A percentile compares a stretch with the other conserved stretches of the same genome.
phyloP scores from a whole-genome alignment of 1,140 invertebrate genomes.

The Argopecten irradians region DNA sequence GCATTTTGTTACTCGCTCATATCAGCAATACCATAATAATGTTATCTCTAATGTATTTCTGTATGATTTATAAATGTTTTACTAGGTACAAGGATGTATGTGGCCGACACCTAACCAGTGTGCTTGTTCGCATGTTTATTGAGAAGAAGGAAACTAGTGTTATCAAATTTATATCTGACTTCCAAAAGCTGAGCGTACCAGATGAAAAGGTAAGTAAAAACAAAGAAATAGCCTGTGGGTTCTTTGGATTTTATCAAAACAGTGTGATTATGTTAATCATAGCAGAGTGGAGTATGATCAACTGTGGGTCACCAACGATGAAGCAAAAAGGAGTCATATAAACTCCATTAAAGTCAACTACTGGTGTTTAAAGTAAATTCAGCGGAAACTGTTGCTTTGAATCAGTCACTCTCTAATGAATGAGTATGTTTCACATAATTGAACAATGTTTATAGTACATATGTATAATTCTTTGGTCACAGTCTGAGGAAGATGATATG shows the following conservation, averaged over 20 bases:
- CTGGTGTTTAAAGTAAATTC: too few species aligned
- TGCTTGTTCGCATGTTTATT: constrained; percentile 88
- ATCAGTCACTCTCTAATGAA: too few species aligned
- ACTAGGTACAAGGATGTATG: constrained; percentile 86
- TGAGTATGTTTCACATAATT: neutral
- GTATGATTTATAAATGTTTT: constrained; percentile 71
- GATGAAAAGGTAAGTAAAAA: constrained; percentile 85
- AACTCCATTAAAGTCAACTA: too few species aligned
- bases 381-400: too few species aligned
- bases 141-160: constrained; percentile 83
- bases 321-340: too few species aligned
- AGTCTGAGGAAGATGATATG: neutral
- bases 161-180: constrained; percentile 85
- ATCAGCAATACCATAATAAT: too few species aligned
- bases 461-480: neutral
- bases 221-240: neutral
- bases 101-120: constrained; percentile 86
- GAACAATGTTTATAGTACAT: neutral
- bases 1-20: too few species aligned
- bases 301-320: too few species aligned
- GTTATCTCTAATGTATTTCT: too few species aligned
- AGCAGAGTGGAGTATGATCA: too few species aligned
- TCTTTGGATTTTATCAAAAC: too few species aligned
- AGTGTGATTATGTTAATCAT: too few species aligned
- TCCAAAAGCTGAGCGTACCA: constrained; percentile 84